Base-by-base conservation (phyloP, 2,888 invertebrate genomes). In the Cantharis lateralis region DNA sequence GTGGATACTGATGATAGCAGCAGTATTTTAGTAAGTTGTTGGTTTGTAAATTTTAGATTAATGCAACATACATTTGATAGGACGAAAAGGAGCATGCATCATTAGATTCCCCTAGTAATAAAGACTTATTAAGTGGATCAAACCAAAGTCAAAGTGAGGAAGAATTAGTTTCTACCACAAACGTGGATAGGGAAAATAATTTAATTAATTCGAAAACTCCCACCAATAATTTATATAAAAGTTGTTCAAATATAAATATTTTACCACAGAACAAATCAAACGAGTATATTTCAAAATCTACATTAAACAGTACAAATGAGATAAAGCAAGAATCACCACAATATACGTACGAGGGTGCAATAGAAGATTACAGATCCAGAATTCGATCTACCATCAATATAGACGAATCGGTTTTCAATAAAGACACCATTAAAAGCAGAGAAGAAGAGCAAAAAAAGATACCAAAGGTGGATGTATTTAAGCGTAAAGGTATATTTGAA, bases 341-440 rank as follows among this genome's bases (percentile, higher is more conserved):
- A 87, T 96, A 95, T 87, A 95, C 95, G 0, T 96, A 95, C 87
- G 96, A 96, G 88, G 93, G 95, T 83, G 95, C 96, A 83, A 96
- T 96, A 82, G 94, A 96, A 85, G 94, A 95, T 82, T 96, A 96
- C 88, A 94, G 95, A 83, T 94, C 95, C 71, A 91, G 95, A 82
- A 95, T 94, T 68, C 91, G 93, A 83, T 84, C 84, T 15, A 88
- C 86, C 81, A 87, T 87, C 32, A 85, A 87, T 70, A 82, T 87
- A 18, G 86, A 87, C 75, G 86, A 88, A 66, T 84, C 85, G 1
- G 82, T 85, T 75, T 86, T 87, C 68, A 84, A 83, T 28, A 81
- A 80, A 76, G 84, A 84, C 75, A 73, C 80, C 18, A 75, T 81
- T 72, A 84, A 85, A 82, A 85, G 84, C 75, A 86, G 87, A 83